Conservation (phyloP, 2,113 vertebrate genomes). For the Pleuronectes platessa region DNA sequence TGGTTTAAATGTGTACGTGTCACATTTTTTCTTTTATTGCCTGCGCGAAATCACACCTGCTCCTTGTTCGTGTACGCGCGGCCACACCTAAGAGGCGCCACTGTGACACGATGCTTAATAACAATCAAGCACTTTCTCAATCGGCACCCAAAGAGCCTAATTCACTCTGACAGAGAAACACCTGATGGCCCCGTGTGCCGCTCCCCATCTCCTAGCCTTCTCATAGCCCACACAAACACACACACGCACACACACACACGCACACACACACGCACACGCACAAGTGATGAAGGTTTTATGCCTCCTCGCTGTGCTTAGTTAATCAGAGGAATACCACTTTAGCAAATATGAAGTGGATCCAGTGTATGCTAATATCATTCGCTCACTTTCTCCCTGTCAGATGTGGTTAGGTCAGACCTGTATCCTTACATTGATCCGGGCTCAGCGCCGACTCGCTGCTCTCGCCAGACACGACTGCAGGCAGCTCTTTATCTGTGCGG, state of each 20-base stretch:
- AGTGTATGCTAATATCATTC: constrained; percentile 63
- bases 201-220: constrained; percentile 35
- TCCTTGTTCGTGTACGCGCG: constrained; percentile 91
- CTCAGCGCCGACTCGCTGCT: constrained; percentile 33
- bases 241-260: constrained; percentile 12
- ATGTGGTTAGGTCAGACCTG: constrained; percentile 70
- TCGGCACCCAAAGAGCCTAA: constrained; percentile 81
- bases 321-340: constrained; percentile 67
- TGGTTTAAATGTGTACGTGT: constrained; percentile 61
- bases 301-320: constrained; percentile 54
- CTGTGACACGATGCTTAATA: constrained; percentile 93
- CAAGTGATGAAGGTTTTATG: constrained; percentile 28
- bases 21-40: constrained; percentile 84
- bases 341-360: constrained; percentile 64
- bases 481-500: constrained; percentile 30
- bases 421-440: constrained; percentile 66
- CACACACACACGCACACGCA: constrained; percentile 1
- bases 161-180: constrained; percentile 85
- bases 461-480: constrained; percentile 2
- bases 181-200: constrained; percentile 84
- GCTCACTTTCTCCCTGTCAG: constrained; percentile 71
- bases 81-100: constrained; percentile 91
- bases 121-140: constrained; percentile 94
- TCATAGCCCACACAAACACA: too few species aligned
- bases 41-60: constrained; percentile 94